Percentiles rank a stretch among this genome's conserved stretches.
These are phyloP conservation scores for Phyto melanocephala DNA, from an alignment of 2,888 invertebrate species.

Conservation along the genomic window DNA sequence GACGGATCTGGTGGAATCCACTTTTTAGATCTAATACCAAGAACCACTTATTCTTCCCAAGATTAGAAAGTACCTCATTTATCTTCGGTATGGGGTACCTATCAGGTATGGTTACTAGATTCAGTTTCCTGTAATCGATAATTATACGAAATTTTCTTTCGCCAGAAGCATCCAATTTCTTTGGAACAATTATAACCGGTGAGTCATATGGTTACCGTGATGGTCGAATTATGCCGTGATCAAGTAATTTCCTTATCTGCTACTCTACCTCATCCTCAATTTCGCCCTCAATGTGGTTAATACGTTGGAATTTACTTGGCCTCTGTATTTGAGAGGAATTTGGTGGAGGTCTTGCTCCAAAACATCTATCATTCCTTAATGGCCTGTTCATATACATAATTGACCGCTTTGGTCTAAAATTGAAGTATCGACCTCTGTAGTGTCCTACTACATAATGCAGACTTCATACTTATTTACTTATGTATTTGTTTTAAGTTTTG, in stretches of 20 bases:
- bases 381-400: conserved; percentile 27
- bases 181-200: background rate
- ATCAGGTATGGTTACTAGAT: background rate
- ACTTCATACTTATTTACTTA: no score
- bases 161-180: background rate
- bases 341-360: background rate
- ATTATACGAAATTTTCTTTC: background rate
- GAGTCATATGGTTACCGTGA: background rate
- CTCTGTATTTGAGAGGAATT: background rate
- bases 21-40: background rate
- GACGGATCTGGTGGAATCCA: background rate
- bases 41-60: background rate
- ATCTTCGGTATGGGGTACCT: background rate
- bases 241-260: background rate
- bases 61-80: background rate
- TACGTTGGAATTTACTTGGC: background rate
- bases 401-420: background rate
- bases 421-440: background rate
- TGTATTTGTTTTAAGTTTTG: no score
- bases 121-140: background rate
- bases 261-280: background rate
- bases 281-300: background rate
- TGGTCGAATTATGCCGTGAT: background rate
- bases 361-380: background rate
- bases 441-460: no score